These are phyloP conservation scores for Rhopilema esculentum DNA, from an alignment of 30 jellyfish, hydroid and myxozoan genomes.

Conservation along the genomic window DNA sequence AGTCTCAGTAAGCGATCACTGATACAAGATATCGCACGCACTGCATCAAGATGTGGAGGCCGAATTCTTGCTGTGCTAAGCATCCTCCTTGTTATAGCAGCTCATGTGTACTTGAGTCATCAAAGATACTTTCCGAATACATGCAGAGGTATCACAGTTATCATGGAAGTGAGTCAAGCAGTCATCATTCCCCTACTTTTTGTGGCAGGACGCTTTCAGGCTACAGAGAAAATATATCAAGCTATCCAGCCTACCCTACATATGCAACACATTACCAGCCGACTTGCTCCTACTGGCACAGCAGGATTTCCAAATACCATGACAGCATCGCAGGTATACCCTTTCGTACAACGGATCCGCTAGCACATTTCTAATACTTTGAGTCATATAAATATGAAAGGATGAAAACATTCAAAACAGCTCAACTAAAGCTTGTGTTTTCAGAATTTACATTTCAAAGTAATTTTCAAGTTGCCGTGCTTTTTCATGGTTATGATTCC, in stretches of 20 bases:
- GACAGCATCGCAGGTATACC: slow-evolving; percentile 56
- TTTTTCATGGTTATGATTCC: too few species aligned
- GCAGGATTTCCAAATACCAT: slow-evolving; percentile 54
- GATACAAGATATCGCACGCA: slow-evolving; percentile 7
- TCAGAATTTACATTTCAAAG: too few species aligned
- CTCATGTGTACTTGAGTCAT: slow-evolving; percentile 57
- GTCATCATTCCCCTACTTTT: slow-evolving; percentile 33
- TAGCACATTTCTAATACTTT: neutral
- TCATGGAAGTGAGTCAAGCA: slow-evolving; percentile 38
- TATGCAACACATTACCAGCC: slow-evolving; percentile 53
- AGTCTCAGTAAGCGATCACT: neutral
- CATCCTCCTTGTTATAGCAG: slow-evolving; percentile 75
- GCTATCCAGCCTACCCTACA: slow-evolving; percentile 45
- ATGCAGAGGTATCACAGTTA: slow-evolving; percentile 57
- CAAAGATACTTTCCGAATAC: slow-evolving; percentile 65
- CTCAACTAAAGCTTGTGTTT: neutral
- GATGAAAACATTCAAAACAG: neutral
- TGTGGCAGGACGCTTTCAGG: slow-evolving; percentile 46
- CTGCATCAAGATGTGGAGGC: slow-evolving; percentile 61
- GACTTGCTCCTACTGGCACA: slow-evolving; percentile 59
- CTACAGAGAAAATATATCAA: slow-evolving; percentile 44
- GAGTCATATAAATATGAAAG: too few species aligned
- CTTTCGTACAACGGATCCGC: neutral
- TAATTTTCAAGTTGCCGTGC: too few species aligned
- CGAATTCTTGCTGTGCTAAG: slow-evolving; percentile 60